Base-by-base conservation (phyloP, 2,888 invertebrate species). In the Pseudococcus viburni region DNA sequence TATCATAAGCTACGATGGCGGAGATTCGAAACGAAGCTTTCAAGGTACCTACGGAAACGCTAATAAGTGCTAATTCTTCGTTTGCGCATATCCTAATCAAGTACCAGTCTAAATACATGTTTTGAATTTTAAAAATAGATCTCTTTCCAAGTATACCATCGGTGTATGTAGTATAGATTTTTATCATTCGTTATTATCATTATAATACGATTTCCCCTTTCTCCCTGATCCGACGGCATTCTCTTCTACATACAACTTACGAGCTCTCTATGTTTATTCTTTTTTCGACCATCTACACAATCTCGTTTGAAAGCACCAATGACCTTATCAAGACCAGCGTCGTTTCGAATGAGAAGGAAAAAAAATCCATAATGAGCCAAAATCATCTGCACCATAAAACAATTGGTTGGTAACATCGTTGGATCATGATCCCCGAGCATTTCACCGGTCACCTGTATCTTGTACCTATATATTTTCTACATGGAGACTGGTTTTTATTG, bases 51-150 rank as follows among this genome's bases (percentile, higher is more conserved):
- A 80, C 42, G 80, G 80, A 80, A 80, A 80, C 80, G 80, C 80
- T 80, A 80, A 80, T 80, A 80, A 80, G 80, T 42, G 80, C 80
- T 80, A 80, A 80, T 80, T 80, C 80, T 42, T 80, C 39, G 80
- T 42, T 80, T 80, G 80, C 80, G 80, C 42, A 80, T 80, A 80
- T 80, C 80, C 42, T 42, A 80, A 80, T 80, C 80, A 73, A 73
- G 68, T 73, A 73, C 26, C n/a, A 26, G 68, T 73, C 68, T 73
- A 33, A 73, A 73, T 73, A 73, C 68, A 73, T 33, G 68, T 33
- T 73, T 73, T 73, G 68, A 73, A 73, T 73, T 73, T 73, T 73
- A 73, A 73, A 73, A 73, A 73, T 73, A 73, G 68, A 73, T 73
- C 68, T 73, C 68, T 73, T 12, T 73, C 59, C 59, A 59, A 19